Percentiles rank a stretch among this genome's conserved stretches.
phyloP scores from a whole-genome alignment of 2,888 invertebrate species.

The Crioceris asparagi region DNA sequence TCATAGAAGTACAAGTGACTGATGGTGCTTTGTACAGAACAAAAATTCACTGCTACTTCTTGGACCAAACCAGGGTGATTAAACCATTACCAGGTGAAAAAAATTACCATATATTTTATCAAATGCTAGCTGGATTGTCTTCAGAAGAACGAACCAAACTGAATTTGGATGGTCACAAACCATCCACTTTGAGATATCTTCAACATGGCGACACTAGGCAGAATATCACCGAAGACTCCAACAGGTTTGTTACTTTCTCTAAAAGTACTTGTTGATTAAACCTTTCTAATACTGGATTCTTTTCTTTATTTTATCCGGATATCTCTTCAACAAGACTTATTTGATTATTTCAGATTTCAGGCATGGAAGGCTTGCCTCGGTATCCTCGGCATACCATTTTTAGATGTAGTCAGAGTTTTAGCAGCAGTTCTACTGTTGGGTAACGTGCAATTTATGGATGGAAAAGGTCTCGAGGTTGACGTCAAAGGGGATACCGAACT shows the following conservation, averaged over 20 bases:
- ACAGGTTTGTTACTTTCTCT: no score
- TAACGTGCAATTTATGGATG: conserved; percentile 82
- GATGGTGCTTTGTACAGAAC: conserved; percentile 90
- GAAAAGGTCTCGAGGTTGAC: conserved; percentile 63
- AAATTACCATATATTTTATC: conserved; percentile 96
- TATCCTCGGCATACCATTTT: conserved; percentile 84
- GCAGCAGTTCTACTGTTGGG: conserved; percentile 85
- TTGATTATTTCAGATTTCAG: conserved; percentile 57
- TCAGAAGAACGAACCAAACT: conserved; percentile 77
- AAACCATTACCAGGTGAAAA: conserved; percentile 77
- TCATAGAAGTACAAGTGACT: conserved; percentile 92
- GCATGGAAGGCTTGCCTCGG: conserved; percentile 88
- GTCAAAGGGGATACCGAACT: conserved; percentile 74
- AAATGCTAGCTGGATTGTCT: conserved; percentile 82
- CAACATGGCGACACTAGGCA: conserved; percentile 62
- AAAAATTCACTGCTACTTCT: conserved; percentile 91
- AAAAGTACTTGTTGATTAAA: no score
- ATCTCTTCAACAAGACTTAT: no score
- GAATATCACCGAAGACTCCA: conserved; percentile 61
- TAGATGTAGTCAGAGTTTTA: conserved; percentile 85
- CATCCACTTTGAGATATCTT: conserved; percentile 72
- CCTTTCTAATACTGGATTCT: no score
- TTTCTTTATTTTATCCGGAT: no score
- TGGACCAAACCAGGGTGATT: conserved; percentile 88
- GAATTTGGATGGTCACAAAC: conserved; percentile 75